Evolutionary conservation across 2,888 invertebrate species (phyloP).

Genomic region (Mesopsocus fuscifrons): DNA sequence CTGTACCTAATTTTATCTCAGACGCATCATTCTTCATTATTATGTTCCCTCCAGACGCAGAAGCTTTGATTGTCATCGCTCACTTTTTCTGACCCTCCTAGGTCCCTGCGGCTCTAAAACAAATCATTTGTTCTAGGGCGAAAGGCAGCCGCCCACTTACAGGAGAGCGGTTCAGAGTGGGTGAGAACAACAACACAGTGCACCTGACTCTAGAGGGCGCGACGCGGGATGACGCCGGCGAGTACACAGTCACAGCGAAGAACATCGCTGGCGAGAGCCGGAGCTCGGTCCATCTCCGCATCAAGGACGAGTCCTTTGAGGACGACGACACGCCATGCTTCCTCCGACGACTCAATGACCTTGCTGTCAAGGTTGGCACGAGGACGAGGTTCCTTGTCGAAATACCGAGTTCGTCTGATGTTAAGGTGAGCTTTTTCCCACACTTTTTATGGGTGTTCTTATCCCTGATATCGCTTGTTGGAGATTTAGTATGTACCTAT

Average conservation of each 20-base stretch:
- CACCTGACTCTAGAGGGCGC: conserved; percentile 33
- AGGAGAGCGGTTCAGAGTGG: conserved; percentile 41
- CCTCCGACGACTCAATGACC: conserved; percentile 63
- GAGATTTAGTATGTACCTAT: no score
- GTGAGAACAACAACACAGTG: conserved; percentile 23
- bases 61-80: neutral
- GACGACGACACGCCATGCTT: conserved; percentile 63
- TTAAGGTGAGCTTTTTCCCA: conserved; percentile 62
- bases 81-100: conserved; percentile 15
- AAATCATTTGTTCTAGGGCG: no score
- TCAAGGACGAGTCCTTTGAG: conserved; percentile 30
- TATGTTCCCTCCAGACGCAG: no score
- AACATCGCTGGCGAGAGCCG: conserved; percentile 34
- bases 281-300: conserved; percentile 32
- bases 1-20: no score
- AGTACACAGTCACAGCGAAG: conserved; percentile 50
- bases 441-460: no score
- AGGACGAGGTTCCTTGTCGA: conserved; percentile 69
- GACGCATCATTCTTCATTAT: no score
- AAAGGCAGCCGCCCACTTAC: conserved; percentile 37
- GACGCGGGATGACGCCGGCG: conserved; percentile 48
- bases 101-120: no score
- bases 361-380: conserved; percentile 78
- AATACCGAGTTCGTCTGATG: conserved; percentile 56
- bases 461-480: no score